Evolutionary conservation across 1,140 invertebrate species (phyloP), one percentile per base, ranked within the genome.

Genomic region (Argopecten irradians): DNA sequence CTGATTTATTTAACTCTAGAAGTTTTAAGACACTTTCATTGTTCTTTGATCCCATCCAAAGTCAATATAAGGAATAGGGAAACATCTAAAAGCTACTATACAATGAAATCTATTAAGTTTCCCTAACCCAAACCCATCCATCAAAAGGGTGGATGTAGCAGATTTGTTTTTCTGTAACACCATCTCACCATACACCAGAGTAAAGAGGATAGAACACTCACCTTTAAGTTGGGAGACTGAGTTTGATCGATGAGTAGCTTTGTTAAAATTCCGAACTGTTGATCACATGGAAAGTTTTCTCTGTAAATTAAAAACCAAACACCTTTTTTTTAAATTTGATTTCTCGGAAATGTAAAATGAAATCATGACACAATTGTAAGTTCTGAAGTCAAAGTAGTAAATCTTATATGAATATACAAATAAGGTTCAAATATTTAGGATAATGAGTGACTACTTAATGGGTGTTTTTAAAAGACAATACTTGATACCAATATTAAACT

Each of bases 141-240:
- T 19, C 2, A 16, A 46, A 2, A 46, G 1, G 36, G 36, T 13
- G 13, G 36, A 13, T 5, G 2, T 3, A 14, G 43, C 19, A 16
- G 43, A 19, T 46, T 46, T 11, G 43, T 19, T 19, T 19, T 19
- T 46, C 43, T 46, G 43, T 19, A 46, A 46, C 22, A 19, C 1
- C 43, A 3, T 19, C 43, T 46, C 36, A 39, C 36, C 36, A 39
- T 39, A 13, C 13, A 39, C 36, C 46, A 34, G 14, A 33, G n/a
- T n/a, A n/a, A n/a, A n/a, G n/a, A n/a, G n/a, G n/a, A 11, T 22
- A 22, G 34, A 41, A 71, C n/a, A 94, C 97, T 97, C 35, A 98
- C 98, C 94, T 98, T 98, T 0, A 97, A 96, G 92, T 98, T 98
- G 1, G 98, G 98, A 19, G 98, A 98, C 95, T 99, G 98, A 13